phyloP scores from a whole-genome alignment of 2,797 vertebrate species.

The Moxostoma hubbsi region DNA sequence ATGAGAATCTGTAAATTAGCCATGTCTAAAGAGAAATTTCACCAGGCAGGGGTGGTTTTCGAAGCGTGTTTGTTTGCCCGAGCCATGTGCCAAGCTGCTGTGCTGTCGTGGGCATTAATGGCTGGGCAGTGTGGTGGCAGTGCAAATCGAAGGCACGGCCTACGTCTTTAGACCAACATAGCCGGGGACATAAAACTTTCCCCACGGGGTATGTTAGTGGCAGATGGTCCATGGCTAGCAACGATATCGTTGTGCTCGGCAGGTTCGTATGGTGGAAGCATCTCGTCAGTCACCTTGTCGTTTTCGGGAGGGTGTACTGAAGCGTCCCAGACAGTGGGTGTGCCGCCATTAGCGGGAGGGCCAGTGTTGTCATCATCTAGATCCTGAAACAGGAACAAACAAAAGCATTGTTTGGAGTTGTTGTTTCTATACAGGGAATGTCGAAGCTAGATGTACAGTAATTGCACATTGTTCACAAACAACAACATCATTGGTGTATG shows the following conservation, averaged over 20 bases:
- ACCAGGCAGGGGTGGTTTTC: conserved; percentile 31
- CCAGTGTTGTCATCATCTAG: conserved; percentile 56
- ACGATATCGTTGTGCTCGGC: conserved; percentile 61
- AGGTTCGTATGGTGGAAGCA: conserved; percentile 33
- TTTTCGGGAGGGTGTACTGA: conserved; percentile 51
- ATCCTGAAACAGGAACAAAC: conserved; percentile 47
- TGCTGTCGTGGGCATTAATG: conserved; percentile 13
- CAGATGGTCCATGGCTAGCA: conserved; percentile 50
- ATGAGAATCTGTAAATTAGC: conserved; percentile 36
- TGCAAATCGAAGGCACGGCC: conserved; percentile 19
- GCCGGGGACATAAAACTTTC: conserved; percentile 77
- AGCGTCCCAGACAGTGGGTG: conserved; percentile 50
- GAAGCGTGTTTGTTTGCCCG: conserved; percentile 2
- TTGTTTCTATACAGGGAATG: too few relatives aligned
- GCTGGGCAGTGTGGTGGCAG: conserved; percentile 30
- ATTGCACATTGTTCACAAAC: too few relatives aligned
- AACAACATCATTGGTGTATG: too few relatives aligned
- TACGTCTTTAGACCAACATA: conserved; percentile 75
- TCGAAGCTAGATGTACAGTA: too few relatives aligned
- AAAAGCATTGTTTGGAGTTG: neutral
- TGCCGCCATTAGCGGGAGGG: conserved; percentile 71
- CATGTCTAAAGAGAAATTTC: neutral
- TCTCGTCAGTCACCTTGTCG: conserved; percentile 56
- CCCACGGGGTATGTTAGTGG: conserved; percentile 67
- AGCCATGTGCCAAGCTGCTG: conserved; percentile 1